Conservation (phyloP, 2,888 invertebrate species). For the Orchesellides sinensis region DNA sequence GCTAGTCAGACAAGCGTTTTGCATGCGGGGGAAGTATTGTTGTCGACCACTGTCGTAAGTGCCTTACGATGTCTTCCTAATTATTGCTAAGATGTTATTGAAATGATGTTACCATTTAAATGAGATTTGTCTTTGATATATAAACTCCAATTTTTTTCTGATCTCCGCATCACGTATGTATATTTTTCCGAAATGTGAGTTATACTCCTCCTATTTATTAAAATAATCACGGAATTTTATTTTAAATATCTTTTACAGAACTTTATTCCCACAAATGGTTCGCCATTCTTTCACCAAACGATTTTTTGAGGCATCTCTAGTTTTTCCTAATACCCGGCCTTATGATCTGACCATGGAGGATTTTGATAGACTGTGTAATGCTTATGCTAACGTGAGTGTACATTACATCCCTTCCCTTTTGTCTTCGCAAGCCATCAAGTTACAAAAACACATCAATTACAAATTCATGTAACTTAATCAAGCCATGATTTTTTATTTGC, state of each 20-base stretch:
- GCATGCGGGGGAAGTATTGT: constrained; percentile 91
- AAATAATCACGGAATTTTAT: neutral
- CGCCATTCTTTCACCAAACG: constrained; percentile 82
- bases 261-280: constrained; percentile 86
- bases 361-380: constrained; percentile 85
- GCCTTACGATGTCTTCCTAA: constrained; percentile 7
- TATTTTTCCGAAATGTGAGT: neutral
- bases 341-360: constrained; percentile 88
- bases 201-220: neutral
- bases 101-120: too few relatives aligned
- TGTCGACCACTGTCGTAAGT: constrained; percentile 82
- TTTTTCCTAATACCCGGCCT: constrained; percentile 84
- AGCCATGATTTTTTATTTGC: neutral
- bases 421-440: too few relatives aligned
- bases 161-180: neutral
- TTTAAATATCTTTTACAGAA: constrained; percentile 77
- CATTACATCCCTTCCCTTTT: neutral
- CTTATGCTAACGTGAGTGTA: constrained; percentile 80
- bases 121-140: too few relatives aligned
- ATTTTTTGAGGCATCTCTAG: constrained; percentile 85
- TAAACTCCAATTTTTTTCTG: neutral
- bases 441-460: neutral
- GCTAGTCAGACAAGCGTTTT: constrained; percentile 90
- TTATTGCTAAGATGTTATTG: too few relatives aligned
- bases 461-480: neutral